phyloP scores from a whole-genome alignment of 2,888 invertebrate genomes.

The Leptopilina myrica region DNA sequence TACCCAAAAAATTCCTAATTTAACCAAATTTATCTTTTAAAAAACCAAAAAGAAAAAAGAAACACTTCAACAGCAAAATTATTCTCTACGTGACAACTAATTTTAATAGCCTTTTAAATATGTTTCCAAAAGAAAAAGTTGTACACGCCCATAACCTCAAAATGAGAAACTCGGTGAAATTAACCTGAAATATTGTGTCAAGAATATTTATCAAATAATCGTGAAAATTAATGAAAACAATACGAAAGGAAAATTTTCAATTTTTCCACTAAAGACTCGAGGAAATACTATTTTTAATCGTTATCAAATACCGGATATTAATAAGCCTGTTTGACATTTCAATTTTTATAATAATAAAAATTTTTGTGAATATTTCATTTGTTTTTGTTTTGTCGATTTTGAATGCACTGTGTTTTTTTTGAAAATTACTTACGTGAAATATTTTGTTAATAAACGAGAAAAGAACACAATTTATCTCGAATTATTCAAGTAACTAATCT shows the following conservation, averaged over 20 bases:
- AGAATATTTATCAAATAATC: not conserved
- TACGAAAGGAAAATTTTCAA: not conserved
- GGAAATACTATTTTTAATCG: not conserved
- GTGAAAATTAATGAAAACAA: not conserved
- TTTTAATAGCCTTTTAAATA: constrained; percentile 21
- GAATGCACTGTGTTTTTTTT: not conserved
- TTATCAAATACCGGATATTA: constrained; percentile 25
- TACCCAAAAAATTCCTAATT: no score
- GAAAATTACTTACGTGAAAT: constrained; percentile 21
- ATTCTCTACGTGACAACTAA: constrained; percentile 4
- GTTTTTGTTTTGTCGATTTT: not conserved
- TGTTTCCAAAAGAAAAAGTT: constrained; percentile 36
- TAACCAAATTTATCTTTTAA: no score
- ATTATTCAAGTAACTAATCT: not conserved
- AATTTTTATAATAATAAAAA: not conserved
- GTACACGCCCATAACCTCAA: constrained; percentile 67
- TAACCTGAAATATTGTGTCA: not conserved
- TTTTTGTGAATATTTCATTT: not conserved
- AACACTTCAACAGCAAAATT: not conserved
- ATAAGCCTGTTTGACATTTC: constrained; percentile 30
- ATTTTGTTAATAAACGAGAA: not conserved
- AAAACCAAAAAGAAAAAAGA: not conserved
- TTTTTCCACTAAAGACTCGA: no score
- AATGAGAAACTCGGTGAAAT: constrained; percentile 12
- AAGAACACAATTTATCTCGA: not conserved